Evolutionary conservation across 23 tunicate genomes (phyloP), one percentile per base, ranked within the genome.

Genomic region (Aplidium turbinatum): DNA sequence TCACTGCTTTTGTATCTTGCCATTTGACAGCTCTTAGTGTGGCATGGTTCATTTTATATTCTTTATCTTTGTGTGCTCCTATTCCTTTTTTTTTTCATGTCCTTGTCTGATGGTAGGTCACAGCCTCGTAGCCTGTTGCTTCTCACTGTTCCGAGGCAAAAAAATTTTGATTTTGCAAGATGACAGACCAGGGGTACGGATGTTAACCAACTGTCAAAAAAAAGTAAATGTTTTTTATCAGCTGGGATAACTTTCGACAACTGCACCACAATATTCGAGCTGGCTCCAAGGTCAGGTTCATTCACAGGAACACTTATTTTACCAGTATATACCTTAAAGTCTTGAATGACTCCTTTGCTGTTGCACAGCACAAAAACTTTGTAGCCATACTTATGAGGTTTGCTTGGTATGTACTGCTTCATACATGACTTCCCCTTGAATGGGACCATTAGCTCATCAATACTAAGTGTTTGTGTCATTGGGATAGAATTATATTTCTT

Each of bases 391-490:
- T 62, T 62, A n/a, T 62, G 68, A 11, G 68, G 68, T 62, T 62
- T 62, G 13, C 18, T 26, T 26, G 73, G 73, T 3, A 66, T 38
- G 38, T 39, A 66, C 52, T 66, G 73, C 51, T 66, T 66, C 25
- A 66, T 23, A 6, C 13, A 66, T 6, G 73, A 66, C 7, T 66
- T 38, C 27, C 27, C 77, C 23, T 71, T 71, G 26, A 68, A 68
- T 23, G 74, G 58, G 26, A 68, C 29, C 74, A 68, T 68, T 38
- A 9, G 58, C 22, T 71, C 77, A 50, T 71, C 64, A 3, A 71
- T 23, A 36, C 61, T 24, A 9, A 47, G 63, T 4, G 22, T 71
- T 71, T 71, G 61, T 20, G 4, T 19, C 39, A 30, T n/a, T 29
- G 60, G 52, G 11, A 66, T 38, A 27, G 28, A 38, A 5, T 60